Evolutionary conservation across 2,113 vertebrate species (phyloP), one percentile per base, ranked within the genome.

Genomic region (Podarcis cretensis): DNA sequence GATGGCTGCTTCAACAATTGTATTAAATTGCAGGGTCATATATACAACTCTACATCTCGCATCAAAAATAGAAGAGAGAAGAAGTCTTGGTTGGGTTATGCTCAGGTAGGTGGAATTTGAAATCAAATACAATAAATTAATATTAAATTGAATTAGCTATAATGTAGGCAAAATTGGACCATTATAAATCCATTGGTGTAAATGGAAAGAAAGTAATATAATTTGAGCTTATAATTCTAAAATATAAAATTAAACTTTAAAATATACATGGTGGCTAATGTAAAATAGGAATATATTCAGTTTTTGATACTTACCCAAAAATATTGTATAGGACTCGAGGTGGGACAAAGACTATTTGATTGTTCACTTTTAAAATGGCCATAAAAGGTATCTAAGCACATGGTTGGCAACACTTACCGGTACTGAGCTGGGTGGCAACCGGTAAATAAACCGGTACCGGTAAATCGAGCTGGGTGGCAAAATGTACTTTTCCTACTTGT

Each of bases 31-130:
- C 96, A 99, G 99, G 99, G 99, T 74, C 99, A 99, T 88, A 98
- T 99, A 95, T 99, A 99, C 94, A 99, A 99, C 97, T 99, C 98
- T 93, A 99, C 99, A 57, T 99, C 98, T 83, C 98, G 99, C 84
- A 98, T 99, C 96, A 98, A 98, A 97, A 99, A 99, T 95, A 97
- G 98, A 94, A 99, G 98, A 95, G 99, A 99, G 94, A 99, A 98
- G 93, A 98, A 98, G 59, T 99, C 98, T 91, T 99, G 99, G 99
- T 96, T 99, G 96, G 99, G 99, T 81, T 99, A 99, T 92, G 99
- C 98, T 97, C 99, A 99, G 98, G 99, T 99, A 97, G 30, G 96
- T 92, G 40, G 25, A 93, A 90, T 89, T 37, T 54, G 76, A 68
- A 66, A 91, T 73, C 14, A 43, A 88, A 63, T 63, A 4, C 59